phyloP scores from a whole-genome alignment of 2,888 invertebrate species.

The Frankliniella intonsa region DNA sequence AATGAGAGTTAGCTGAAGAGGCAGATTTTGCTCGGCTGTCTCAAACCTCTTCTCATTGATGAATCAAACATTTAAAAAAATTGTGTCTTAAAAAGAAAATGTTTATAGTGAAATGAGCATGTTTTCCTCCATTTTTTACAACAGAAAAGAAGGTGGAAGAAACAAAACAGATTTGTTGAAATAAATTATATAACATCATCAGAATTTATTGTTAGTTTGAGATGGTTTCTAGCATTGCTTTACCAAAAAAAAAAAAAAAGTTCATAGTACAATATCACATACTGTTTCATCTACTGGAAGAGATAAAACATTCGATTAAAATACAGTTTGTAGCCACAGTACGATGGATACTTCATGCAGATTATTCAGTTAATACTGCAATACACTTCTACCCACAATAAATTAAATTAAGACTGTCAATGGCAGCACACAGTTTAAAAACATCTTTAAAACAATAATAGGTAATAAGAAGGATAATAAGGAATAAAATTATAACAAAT shows the following conservation, averaged over 20 bases:
- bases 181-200: constrained; percentile 1
- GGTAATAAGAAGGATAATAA: neutral
- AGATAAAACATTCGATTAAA: constrained; percentile 21
- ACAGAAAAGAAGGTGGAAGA: neutral
- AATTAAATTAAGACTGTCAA: constrained; percentile 17
- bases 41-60: too few species aligned
- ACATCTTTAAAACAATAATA: constrained; percentile 4
- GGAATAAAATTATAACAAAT: neutral
- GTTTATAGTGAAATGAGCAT: neutral
- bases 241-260: neutral
- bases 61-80: too few species aligned
- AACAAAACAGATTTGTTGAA: neutral
- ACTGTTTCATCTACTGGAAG: constrained; percentile 7
- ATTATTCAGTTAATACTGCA: neutral
- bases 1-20: too few species aligned
- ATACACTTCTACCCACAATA: neutral
- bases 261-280: constrained; percentile 16
- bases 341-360: neutral
- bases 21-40: too few species aligned
- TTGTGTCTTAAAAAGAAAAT: neutral
- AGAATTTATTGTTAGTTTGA: constrained; percentile 17
- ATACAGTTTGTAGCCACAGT: neutral
- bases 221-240: neutral
- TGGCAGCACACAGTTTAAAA: constrained; percentile 12
- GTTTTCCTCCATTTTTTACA: too few species aligned